phyloP scores from a whole-genome alignment of 2,888 invertebrate genomes.

The Brassicogethes aeneus region DNA sequence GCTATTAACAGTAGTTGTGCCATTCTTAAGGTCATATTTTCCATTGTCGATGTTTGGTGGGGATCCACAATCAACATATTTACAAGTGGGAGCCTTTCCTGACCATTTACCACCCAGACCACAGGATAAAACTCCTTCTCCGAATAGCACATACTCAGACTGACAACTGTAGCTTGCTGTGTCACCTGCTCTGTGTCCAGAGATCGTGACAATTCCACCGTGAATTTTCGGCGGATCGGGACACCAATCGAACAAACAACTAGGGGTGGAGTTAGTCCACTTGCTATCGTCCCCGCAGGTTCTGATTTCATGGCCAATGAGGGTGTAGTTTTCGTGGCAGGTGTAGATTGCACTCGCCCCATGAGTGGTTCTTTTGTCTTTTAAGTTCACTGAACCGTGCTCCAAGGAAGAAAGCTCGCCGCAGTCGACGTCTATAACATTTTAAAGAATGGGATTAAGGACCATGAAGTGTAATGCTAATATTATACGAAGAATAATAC shows the following conservation, averaged over 20 bases:
- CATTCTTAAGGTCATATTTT: slow-evolving; percentile 60
- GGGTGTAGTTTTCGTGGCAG: slow-evolving; percentile 78
- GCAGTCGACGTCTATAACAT: slow-evolving; percentile 68
- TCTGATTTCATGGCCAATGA: slow-evolving; percentile 64
- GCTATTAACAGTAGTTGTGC: slow-evolving; percentile 74
- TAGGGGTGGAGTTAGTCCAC: slow-evolving; percentile 72
- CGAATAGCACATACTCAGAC: slow-evolving; percentile 75
- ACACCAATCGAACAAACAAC: slow-evolving; percentile 82
- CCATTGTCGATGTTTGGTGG: slow-evolving; percentile 74
- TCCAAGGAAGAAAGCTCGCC: slow-evolving; percentile 58
- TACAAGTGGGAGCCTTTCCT: slow-evolving; percentile 69
- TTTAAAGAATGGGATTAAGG: too few relatives aligned
- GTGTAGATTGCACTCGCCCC: slow-evolving; percentile 68
- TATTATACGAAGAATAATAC: too few relatives aligned
- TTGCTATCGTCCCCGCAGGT: slow-evolving; percentile 63
- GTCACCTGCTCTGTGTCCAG: slow-evolving; percentile 70
- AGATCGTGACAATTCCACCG: slow-evolving; percentile 63
- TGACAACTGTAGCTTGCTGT: slow-evolving; percentile 74
- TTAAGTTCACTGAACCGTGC: slow-evolving; percentile 61
- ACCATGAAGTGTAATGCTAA: too few relatives aligned
- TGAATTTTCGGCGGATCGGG: slow-evolving; percentile 70
- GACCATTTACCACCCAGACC: slow-evolving; percentile 82
- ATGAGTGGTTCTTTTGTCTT: slow-evolving; percentile 66
- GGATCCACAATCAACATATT: slow-evolving; percentile 79
- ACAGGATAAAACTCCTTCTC: slow-evolving; percentile 72